Evolutionary conservation across 2,888 invertebrate species (phyloP).

Genomic region (Neoscelio sp.): DNA sequence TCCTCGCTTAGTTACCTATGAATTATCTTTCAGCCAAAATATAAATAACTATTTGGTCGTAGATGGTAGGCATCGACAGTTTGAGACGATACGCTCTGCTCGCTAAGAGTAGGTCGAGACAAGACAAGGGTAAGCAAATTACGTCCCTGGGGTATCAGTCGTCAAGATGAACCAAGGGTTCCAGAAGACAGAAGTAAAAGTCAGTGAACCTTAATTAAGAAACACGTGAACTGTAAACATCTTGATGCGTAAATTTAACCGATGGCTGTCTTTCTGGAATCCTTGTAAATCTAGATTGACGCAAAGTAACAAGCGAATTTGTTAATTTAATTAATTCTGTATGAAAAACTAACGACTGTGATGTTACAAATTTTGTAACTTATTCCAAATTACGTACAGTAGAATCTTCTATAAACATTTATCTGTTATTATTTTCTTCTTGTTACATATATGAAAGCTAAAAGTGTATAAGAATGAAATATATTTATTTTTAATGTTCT

Average conservation of each 20-base stretch:
- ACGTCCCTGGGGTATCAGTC: constrained; percentile 76
- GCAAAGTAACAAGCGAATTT: constrained; percentile 1
- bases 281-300: constrained; percentile 8
- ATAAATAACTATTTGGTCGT: constrained; percentile 49
- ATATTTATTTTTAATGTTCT: no score
- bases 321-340: no score
- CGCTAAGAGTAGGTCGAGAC: constrained; percentile 33
- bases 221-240: constrained; percentile 68
- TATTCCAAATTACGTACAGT: no score
- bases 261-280: constrained; percentile 23
- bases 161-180: constrained; percentile 72
- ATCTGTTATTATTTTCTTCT: no score
- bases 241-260: constrained; percentile 31
- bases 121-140: constrained; percentile 72
- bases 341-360: no score
- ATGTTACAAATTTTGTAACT: no score
- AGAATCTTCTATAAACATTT: no score
- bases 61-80: constrained; percentile 37
- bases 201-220: constrained; percentile 80
- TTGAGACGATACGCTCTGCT: constrained; percentile 23
- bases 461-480: no score
- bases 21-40: constrained; percentile 40
- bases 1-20: constrained; percentile 41
- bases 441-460: no score
- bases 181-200: constrained; percentile 71